phyloP scores from a whole-genome alignment of 2,113 vertebrate genomes.

The Dissostichus mawsoni region DNA sequence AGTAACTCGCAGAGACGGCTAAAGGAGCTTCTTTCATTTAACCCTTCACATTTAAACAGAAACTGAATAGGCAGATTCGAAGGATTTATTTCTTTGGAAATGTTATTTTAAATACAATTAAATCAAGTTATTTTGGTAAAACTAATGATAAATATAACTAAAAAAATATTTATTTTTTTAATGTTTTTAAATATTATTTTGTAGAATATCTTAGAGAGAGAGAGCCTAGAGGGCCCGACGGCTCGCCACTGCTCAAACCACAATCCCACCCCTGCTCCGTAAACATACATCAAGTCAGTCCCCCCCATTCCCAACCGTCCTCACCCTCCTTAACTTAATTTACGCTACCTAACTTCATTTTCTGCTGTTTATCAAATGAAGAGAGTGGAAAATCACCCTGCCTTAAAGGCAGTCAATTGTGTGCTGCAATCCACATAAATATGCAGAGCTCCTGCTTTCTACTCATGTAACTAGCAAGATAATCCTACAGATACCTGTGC shows the following conservation, averaged over 20 bases:
- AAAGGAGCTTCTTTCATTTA: too few species aligned
- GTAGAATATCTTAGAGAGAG: too few species aligned
- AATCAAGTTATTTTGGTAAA: too few species aligned
- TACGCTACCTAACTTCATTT: constrained; percentile 50
- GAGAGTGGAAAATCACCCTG: constrained; percentile 46
- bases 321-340: constrained; percentile 26
- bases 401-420: constrained; percentile 53
- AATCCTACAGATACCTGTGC: neutral
- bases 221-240: too few species aligned
- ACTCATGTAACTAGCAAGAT: neutral
- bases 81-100: too few species aligned
- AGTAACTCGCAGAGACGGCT: too few species aligned
- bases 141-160: too few species aligned
- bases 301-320: neutral
- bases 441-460: constrained; percentile 3
- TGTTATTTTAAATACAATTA: too few species aligned
- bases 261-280: neutral
- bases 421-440: constrained; percentile 44
- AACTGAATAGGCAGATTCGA: too few species aligned
- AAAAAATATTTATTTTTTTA: too few species aligned
- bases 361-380: constrained; percentile 60
- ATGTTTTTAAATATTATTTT: too few species aligned
- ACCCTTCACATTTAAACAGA: too few species aligned
- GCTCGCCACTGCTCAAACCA: neutral
- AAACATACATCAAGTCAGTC: neutral